Evolutionary conservation across 2,797 vertebrate genomes (phyloP), one percentile per base, ranked within the genome.

Genomic region (Sebastiscus albofasciatus): DNA sequence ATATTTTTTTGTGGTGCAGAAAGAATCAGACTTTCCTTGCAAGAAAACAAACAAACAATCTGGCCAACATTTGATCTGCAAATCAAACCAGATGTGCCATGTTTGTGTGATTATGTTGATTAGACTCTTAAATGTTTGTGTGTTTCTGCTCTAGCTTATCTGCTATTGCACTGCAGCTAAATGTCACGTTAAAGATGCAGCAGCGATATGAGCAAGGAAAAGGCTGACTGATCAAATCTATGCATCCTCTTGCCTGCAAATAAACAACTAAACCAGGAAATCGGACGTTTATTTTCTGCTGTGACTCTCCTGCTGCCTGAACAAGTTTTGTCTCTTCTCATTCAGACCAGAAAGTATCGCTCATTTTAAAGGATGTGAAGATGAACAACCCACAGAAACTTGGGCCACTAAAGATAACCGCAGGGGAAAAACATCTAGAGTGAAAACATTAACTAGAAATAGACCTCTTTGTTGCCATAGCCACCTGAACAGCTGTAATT

Each of bases 401-500:
- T 78, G 22, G 72, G 81, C 78, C 81, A 81, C 90, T 83, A 77
- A 90, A 90, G 83, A 87, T 82, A 91, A 93, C 90, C 81, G 16
- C 83, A 85, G 81, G 89, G 84, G 79, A 83, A 88, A 91, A 90
- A 93, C 89, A 90, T 83, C 31, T 66, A 18, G 61, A 67, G 73
- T 77, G 77, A 90, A 92, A 92, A 89, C 89, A 87, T 81, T 70
- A 89, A 83, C 89, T 85, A 87, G 68, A 93, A 91, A 93, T 90
- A 94, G 83, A 90, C 34, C 60, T 80, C 80, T 87, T 86, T 80
- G 92, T 94, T 94, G 91, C 89, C 89, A 93, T 93, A 88, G 93
- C 49, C 88, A 93, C 91, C 89, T 89, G 86, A 80, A 80, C 71
- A 78, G 70, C 71, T 85, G 78, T 74, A 77, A 72, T 89, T 90